Evolutionary conservation across 2,888 invertebrate species (phyloP).

Genomic region (Andrena haemorrhoa): DNA sequence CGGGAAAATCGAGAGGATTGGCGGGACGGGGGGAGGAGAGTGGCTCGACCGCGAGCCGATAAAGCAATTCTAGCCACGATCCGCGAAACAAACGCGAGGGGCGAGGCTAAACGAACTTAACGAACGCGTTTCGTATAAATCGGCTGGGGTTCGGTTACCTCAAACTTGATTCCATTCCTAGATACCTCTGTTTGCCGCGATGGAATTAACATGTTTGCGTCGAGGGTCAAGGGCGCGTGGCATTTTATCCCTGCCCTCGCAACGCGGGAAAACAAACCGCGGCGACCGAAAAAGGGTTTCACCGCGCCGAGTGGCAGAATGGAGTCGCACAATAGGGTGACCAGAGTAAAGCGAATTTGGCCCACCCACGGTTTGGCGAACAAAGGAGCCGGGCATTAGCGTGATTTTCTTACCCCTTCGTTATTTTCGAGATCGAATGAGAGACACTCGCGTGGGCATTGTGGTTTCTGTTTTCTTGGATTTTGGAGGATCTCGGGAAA

Average conservation of each 20-base stretch:
- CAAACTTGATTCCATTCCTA: neutral
- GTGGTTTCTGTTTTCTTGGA: neutral
- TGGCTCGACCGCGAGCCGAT: slow-evolving; percentile 49
- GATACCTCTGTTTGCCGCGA: neutral
- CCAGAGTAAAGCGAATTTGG: neutral
- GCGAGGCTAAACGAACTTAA: slow-evolving; percentile 21
- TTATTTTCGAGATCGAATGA: too few species aligned
- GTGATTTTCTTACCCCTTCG: neutral
- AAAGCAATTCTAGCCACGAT: slow-evolving; percentile 46
- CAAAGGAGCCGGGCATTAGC: neutral
- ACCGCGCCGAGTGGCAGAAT: neutral
- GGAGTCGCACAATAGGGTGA: neutral
- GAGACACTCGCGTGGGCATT: too few species aligned
- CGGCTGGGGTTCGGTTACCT: neutral
- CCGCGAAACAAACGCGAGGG: slow-evolving; percentile 42
- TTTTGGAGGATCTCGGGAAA: too few species aligned
- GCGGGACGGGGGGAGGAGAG: slow-evolving; percentile 36
- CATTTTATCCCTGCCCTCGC: slow-evolving; percentile 31
- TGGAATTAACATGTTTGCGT: slow-evolving; percentile 29
- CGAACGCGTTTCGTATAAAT: neutral
- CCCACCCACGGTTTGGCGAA: neutral
- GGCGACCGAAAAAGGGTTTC: neutral
- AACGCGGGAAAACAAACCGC: neutral
- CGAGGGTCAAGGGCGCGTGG: slow-evolving; percentile 39
- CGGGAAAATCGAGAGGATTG: slow-evolving; percentile 4